Percentiles rank a stretch among this genome's conserved stretches.
Evolutionary conservation across 2,113 vertebrate genomes (phyloP).

Genomic region (Rhadina sibilatrix): DNA sequence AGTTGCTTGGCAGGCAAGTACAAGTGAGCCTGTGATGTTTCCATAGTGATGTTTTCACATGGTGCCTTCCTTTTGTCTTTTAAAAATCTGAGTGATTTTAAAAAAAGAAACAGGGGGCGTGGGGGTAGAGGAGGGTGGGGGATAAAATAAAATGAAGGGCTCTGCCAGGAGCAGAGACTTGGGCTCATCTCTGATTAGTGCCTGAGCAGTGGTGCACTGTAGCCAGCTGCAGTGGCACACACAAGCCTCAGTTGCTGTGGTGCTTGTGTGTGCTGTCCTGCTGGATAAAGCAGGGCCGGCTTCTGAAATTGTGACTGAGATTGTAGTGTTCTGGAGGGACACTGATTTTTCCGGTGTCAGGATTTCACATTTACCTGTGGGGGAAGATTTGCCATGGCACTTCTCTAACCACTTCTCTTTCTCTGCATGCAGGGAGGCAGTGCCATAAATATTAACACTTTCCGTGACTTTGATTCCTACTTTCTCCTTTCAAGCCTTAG

Average conservation of each 20-base stretch:
- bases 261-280: background rate
- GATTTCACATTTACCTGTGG: background rate
- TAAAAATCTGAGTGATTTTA: constrained; percentile 24
- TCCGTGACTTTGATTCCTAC: background rate
- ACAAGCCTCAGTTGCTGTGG: background rate
- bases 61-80: constrained; percentile 50
- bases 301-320: background rate
- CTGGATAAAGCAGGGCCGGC: background rate
- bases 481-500: background rate
- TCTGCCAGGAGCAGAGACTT: background rate
- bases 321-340: background rate
- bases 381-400: background rate
- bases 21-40: constrained; percentile 61
- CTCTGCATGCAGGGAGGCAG: background rate
- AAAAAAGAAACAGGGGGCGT: background rate
- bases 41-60: constrained; percentile 71
- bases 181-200: background rate
- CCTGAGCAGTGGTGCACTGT: background rate
- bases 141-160: background rate
- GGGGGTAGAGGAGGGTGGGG: background rate
- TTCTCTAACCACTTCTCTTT: background rate
- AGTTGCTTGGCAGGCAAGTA: constrained; percentile 58
- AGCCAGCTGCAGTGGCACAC: background rate
- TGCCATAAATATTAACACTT: background rate
- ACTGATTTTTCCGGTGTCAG: background rate